Evolutionary conservation across 2,113 vertebrate species (phyloP).

Genomic region (Copsychus sechellarum): DNA sequence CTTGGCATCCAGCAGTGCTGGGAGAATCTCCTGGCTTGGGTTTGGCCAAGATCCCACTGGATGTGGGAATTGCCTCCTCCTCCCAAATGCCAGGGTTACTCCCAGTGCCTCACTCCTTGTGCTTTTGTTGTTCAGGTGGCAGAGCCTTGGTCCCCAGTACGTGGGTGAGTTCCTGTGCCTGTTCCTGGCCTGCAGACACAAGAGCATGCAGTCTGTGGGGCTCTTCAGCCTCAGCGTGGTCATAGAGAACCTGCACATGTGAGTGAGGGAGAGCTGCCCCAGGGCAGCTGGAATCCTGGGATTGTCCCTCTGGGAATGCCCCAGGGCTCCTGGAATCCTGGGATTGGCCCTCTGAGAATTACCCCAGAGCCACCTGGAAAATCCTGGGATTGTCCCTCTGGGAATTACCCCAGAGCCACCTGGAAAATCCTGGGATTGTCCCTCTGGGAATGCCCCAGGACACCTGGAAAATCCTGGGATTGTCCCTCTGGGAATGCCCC

Average conservation of each 20-base stretch:
- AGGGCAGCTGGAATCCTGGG: background rate
- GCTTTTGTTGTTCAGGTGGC: background rate
- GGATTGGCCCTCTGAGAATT: too few relatives aligned
- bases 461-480: background rate
- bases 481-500: background rate
- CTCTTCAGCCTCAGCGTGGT: background rate
- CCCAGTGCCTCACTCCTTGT: background rate
- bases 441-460: background rate
- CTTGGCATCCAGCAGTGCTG: background rate
- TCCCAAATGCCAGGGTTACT: background rate
- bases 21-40: background rate
- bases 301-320: background rate
- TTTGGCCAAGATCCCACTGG: background rate
- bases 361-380: background rate
- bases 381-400: background rate
- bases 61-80: accelerated
- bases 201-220: background rate
- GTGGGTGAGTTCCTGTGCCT: constrained; percentile 41
- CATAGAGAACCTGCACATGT: background rate
- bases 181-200: constrained; percentile 7
- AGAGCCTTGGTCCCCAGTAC: background rate
- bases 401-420: background rate
- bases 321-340: background rate
- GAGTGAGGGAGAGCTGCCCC: background rate
- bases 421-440: background rate